phyloP scores from a whole-genome alignment of 2,797 vertebrate species.

The Chiroxiphia lanceolata region DNA sequence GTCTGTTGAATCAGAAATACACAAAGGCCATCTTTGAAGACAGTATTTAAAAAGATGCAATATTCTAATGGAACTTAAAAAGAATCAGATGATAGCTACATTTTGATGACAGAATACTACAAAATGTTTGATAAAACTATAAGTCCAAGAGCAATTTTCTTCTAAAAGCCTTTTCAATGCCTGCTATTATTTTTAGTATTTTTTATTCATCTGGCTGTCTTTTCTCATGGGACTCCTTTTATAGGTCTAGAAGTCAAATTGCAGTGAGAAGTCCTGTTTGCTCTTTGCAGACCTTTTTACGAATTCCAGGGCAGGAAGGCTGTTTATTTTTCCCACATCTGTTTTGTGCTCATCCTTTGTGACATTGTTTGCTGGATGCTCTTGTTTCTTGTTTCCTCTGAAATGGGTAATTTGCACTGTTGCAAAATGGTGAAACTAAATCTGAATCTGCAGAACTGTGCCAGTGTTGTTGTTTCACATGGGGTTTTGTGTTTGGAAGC shows the following conservation, averaged over 20 bases:
- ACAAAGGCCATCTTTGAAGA: not conserved
- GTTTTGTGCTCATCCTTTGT: constrained; percentile 83
- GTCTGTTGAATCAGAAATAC: not conserved
- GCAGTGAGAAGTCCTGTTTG: constrained; percentile 79
- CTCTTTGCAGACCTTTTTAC: constrained; percentile 88
- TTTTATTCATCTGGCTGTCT: constrained; percentile 32
- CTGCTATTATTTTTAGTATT: constrained; percentile 1
- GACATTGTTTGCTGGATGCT: constrained; percentile 82
- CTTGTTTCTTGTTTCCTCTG: constrained; percentile 69
- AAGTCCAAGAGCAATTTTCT: not conserved
- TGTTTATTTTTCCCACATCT: constrained; percentile 99
- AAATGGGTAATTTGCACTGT: constrained; percentile 75
- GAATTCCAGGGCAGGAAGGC: constrained; percentile 87
- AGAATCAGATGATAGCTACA: not conserved
- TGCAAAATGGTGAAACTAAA: constrained; percentile 69
- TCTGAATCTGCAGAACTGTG: constrained; percentile 34
- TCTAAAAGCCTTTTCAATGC: not conserved
- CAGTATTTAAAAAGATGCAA: not conserved
- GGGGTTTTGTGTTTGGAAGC: not conserved
- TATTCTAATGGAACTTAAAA: not conserved
- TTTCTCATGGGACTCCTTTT: constrained; percentile 71
- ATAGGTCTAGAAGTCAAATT: constrained; percentile 70
- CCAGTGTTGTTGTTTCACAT: constrained; percentile 44
- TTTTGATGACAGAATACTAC: not conserved
- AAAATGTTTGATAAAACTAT: not conserved